Evolutionary conservation across 37 sponge, comb jelly and placozoan genomes (phyloP), one percentile per base, ranked within the genome.

Genomic region (Petrosia ficiformis): DNA sequence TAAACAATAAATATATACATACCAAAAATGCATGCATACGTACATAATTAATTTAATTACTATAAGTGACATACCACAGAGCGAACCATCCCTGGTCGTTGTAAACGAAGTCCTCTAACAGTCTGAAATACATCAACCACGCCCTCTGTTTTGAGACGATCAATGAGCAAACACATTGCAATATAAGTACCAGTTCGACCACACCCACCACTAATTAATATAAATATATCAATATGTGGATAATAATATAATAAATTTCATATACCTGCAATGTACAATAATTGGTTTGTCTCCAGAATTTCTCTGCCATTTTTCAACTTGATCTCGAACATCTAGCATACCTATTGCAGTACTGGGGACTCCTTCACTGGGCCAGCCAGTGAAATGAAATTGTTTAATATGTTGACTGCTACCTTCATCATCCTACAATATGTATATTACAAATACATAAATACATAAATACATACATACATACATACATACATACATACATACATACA

Each of bases 61-160:
- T 48, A 48, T n/a, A 21, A 24, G 39, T 21, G 4, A 83, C 92
- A 74, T 65, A 92, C 96, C 89, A 80, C 73, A 41, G 87, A 89
- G 33, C 85, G 83, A 40, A 96, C 90, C 96, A 96, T 92, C 35
- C 65, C 68, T 10, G 90, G 82, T 40, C 94, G 69, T 76, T 91
- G 96, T 31, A 86, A 70, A 11, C 96, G 67, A 14, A 92, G 83
- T 11, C 65, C 73, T 36, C 88, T 64, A 6, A 89, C 93, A 67
- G 94, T 89, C 76, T 96, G 93, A 77, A 92, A 92, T 22, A 96
- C 90, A 79, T 96, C 96, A 39, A 92, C 92, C 59, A 92, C 79
- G 34, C 92, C 92, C 48, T 96, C 96, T 26, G 82, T 80, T 77
- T 89, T 96, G 41, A 92, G 87, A 36, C 93, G 33, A 38, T 96